These are phyloP conservation scores for Dusona sp. DNA, from an alignment of 2,888 invertebrate species.

Conservation along the genomic window DNA sequence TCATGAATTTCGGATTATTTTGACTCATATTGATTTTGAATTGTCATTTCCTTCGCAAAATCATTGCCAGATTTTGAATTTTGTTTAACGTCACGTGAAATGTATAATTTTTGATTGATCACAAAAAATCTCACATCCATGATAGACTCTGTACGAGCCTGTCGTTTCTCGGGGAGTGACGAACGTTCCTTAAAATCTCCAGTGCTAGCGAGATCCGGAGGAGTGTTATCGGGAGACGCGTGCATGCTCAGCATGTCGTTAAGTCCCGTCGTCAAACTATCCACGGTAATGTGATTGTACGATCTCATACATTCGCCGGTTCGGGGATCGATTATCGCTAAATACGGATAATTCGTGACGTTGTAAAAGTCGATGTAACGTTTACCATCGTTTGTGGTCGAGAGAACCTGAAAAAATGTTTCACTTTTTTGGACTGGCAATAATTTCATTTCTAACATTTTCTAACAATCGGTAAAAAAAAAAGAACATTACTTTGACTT, in stretches of 20 bases:
- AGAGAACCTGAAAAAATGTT: constrained; percentile 77
- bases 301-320: constrained; percentile 87
- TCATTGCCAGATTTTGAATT: too few species aligned
- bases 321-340: constrained; percentile 89
- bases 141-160: constrained; percentile 59
- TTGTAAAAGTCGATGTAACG: constrained; percentile 89
- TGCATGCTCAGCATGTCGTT: constrained; percentile 83
- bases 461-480: background rate
- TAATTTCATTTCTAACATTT: background rate
- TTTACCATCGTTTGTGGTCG: constrained; percentile 87
- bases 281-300: constrained; percentile 81
- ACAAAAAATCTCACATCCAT: constrained; percentile 57
- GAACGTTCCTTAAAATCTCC: constrained; percentile 69
- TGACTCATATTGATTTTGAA: background rate
- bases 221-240: constrained; percentile 82
- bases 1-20: too few species aligned
- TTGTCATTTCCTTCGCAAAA: background rate
- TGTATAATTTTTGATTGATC: background rate
- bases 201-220: constrained; percentile 73
- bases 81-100: background rate
- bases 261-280: constrained; percentile 80
- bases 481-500: background rate
- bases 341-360: constrained; percentile 87
- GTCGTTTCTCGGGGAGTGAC: constrained; percentile 68
- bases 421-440: background rate